Base-by-base conservation (phyloP, 2,888 invertebrate genomes). In the Girardia tigrina region DNA sequence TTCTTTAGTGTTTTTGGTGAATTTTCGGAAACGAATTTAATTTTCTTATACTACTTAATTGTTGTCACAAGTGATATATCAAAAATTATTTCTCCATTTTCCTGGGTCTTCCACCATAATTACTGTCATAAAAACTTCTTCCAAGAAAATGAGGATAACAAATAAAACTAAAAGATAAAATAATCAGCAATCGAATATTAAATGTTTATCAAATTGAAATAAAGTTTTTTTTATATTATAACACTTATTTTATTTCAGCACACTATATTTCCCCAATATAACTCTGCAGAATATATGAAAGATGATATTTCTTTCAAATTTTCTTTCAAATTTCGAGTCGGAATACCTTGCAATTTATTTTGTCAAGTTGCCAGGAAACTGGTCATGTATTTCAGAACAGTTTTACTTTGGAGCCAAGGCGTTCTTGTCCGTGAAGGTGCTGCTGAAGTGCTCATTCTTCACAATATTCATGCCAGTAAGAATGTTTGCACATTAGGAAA, bases 241-340 rank as follows among this genome's bases (percentile, higher is more conserved):
- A n/a, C n/a, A n/a, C 20, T 70, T 12, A 23, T 23, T 70, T 70
- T 70, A 14, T 8, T 73, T 73, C 20, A 75, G 75, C 28, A 28
- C 14, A 71, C 4, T n/a, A 8, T 26, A 23, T 75, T 75, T 26
- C 75, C 75, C 1, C 71, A 75, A 4, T 75, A 69, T 28, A 75
- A 70, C 26, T 74, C 75, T 8, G 6, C 2, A 8, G 26, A 70
- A 23, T 75, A 29, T 29, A 71, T 71, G 29, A 56, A 42, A n/a
- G 70, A 56, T n/a, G 75, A 75, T 4, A 69, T 69, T 28, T 70
- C 69, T 27, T 75, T 75, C 36, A 75, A 75, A 70, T 76, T 76
- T 56, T 77, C 77, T 1, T 76, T 77, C 56, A 77, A 77, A 28
- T 77, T 77, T 56, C 71, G 77, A 14, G 36, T 77, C 42, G 77